Evolutionary conservation across 2,888 invertebrate genomes (phyloP), one percentile per base, ranked within the genome.

Genomic region (Orthosia cruda): DNA sequence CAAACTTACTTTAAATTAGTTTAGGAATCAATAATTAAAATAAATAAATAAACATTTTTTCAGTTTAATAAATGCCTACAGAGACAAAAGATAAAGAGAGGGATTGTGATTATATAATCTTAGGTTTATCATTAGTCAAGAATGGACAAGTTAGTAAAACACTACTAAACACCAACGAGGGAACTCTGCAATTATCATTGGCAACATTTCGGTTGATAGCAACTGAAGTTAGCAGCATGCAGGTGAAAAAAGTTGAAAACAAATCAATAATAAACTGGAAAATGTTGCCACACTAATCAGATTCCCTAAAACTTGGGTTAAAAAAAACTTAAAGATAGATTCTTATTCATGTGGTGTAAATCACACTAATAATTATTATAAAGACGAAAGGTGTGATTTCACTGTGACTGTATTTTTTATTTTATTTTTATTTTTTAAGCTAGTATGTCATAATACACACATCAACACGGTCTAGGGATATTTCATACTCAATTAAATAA

Each of bases 201-300:
- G 75, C 75, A 82, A 71, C 80, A 80, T 66, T 71, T 4, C 2
- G 11, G 5, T 69, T 83, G 84, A 80, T 65, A 80, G 54, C 47
- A 23, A 71, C 61, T 87, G 84, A 85, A 84, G 83, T 85, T 80
- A 82, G 83, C 81, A 40, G 26, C 63, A 55, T 9, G 20, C 23
- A 67, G 63, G 74, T 75, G 77, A 89, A 87, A 89, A 88, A 86
- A 86, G 59, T 77, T 78, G 79, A 89, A 88, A 89, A 88, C 87
- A 88, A 88, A 89, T 88, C 88, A 74, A 72, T 58, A 49, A 11
- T 62, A 77, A 67, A 67, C 52, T 59, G 3, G 15, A 59, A 77
- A 80, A 78, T 82, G 74, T 80, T 82, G 63, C 85, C 69, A 79
- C n/a, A 18, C 1, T 32, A 23, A 23, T 16, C 62, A 18, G 11